Conservation (phyloP, 2,888 invertebrate genomes). For the Suillia variegata region DNA sequence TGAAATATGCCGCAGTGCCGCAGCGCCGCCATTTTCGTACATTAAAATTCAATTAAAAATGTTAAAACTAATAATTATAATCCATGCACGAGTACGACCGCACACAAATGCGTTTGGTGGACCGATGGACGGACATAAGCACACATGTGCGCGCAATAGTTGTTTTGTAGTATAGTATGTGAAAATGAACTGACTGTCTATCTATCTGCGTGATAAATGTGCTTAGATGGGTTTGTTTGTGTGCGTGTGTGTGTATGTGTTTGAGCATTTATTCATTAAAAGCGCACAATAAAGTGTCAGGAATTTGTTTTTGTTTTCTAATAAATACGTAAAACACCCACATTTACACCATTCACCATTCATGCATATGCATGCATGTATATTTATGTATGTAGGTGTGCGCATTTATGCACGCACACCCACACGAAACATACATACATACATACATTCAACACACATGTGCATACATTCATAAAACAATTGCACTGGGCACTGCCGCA, state of each 20-base stretch:
- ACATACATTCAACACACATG: no score
- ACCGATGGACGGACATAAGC: not conserved
- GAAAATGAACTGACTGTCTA: constrained; percentile 9
- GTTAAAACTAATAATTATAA: constrained; percentile 47
- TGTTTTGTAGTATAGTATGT: constrained; percentile 9
- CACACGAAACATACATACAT: no score
- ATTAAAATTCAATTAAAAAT: constrained; percentile 50
- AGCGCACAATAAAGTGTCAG: constrained; percentile 52
- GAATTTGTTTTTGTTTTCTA: constrained; percentile 51
- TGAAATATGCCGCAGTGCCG: not conserved
- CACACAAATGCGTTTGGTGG: constrained; percentile 3
- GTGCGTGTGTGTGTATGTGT: constrained; percentile 19
- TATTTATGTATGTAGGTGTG: no score
- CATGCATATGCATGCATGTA: no score
- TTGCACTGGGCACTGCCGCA: constrained; percentile 35
- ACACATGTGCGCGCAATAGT: no score
- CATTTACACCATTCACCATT: no score
- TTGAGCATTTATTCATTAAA: constrained; percentile 48
- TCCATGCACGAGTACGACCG: constrained; percentile 33
- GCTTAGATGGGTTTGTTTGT: not conserved
- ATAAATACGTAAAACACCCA: constrained; percentile 28
- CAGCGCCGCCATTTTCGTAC: constrained; percentile 35
- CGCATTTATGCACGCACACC: constrained; percentile 5
- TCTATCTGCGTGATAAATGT: not conserved
- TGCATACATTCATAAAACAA: constrained; percentile 29